phyloP scores from a whole-genome alignment of 2,113 vertebrate genomes.

The Rhinolophus ferrumequinum region DNA sequence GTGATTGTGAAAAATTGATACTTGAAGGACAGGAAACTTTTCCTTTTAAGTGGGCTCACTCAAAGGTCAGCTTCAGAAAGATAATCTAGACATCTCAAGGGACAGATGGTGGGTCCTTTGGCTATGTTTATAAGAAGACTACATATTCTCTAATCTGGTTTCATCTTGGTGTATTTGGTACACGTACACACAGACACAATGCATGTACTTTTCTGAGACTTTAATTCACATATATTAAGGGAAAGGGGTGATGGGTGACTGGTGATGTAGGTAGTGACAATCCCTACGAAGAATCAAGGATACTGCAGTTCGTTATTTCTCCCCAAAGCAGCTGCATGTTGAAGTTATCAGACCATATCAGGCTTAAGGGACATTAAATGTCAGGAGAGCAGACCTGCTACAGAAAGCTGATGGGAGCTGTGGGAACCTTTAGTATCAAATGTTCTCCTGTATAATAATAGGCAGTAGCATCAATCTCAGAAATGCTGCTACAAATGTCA shows the following conservation, averaged over 20 bases:
- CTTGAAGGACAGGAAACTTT: background rate
- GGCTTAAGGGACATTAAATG: slow-evolving; percentile 80
- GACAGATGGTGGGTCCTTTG: background rate
- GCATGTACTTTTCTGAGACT: background rate
- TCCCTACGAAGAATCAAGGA: slow-evolving; percentile 68
- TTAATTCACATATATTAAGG: slow-evolving; percentile 70
- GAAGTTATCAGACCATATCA: slow-evolving; percentile 83
- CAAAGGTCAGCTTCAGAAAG: slow-evolving; percentile 44
- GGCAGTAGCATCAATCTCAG: slow-evolving; percentile 77
- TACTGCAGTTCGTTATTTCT: slow-evolving; percentile 69
- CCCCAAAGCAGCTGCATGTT: slow-evolving; percentile 61
- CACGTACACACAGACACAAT: background rate
- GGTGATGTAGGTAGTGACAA: slow-evolving; percentile 61
- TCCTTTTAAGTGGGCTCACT: slow-evolving; percentile 36
- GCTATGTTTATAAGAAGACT: background rate
- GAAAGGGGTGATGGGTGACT: slow-evolving; percentile 61
- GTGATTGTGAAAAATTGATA: background rate
- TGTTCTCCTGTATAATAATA: slow-evolving; percentile 80
- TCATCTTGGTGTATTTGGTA: slow-evolving; percentile 36
- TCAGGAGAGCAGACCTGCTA: slow-evolving; percentile 81
- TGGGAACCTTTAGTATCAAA: slow-evolving; percentile 82
- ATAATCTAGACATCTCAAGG: slow-evolving; percentile 42
- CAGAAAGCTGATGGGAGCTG: slow-evolving; percentile 79
- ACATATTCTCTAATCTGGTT: slow-evolving; percentile 27
- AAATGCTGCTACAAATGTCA: slow-evolving; percentile 80